Conservation (phyloP, 2,888 invertebrate genomes). For the Morinoia aosen region DNA sequence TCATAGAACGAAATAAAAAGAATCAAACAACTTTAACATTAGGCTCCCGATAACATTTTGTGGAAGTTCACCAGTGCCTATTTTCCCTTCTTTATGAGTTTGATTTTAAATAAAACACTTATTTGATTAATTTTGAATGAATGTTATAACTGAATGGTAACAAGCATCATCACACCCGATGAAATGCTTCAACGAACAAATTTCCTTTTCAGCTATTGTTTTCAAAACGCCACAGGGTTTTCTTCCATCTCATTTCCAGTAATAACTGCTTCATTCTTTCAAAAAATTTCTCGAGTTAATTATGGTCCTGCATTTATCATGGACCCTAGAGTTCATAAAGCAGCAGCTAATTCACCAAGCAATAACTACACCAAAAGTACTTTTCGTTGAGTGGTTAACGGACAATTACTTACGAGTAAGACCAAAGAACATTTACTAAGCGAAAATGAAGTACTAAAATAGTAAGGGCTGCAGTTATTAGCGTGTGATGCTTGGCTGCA, state of each 20-base stretch:
- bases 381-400: neutral
- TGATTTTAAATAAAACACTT: too few relatives aligned
- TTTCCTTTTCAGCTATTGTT: too few relatives aligned
- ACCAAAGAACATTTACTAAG: neutral
- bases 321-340: neutral
- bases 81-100: too few relatives aligned
- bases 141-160: too few relatives aligned
- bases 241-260: too few relatives aligned
- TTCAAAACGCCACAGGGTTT: too few relatives aligned
- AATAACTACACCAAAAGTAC: neutral
- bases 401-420: neutral
- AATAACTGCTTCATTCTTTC: too few relatives aligned
- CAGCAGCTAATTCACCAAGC: neutral
- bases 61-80: too few relatives aligned
- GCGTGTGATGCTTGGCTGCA: neutral
- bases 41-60: too few relatives aligned
- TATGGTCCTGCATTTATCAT: neutral
- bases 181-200: too few relatives aligned
- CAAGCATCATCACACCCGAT: too few relatives aligned
- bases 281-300: neutral
- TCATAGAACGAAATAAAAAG: neutral
- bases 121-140: too few relatives aligned
- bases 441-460: neutral
- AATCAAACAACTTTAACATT: neutral
- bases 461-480: neutral